These are phyloP conservation scores for Acropternis orthonyx DNA, from an alignment of 2,797 vertebrate species.

Conservation along the genomic window DNA sequence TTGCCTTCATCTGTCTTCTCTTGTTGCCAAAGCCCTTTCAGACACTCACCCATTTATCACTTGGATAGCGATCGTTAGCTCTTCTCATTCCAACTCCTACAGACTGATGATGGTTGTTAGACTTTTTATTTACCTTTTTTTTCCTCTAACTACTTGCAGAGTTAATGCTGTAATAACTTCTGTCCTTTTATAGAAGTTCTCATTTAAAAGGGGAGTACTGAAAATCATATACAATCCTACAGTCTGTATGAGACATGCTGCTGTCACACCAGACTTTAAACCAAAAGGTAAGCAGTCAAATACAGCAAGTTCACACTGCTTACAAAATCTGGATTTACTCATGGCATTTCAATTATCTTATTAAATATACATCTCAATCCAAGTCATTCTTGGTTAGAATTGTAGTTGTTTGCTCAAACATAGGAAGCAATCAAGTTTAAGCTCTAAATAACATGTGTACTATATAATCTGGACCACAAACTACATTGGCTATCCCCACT, in stretches of 20 bases:
- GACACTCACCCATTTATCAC: conserved; percentile 38
- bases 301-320: neutral
- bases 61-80: conserved; percentile 25
- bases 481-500: neutral
- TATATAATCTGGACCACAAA: neutral
- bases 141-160: fast-evolving
- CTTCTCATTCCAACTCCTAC: conserved; percentile 13
- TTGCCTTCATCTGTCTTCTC: conserved; percentile 39
- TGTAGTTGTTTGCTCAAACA: neutral
- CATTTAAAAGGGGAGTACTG: neutral
- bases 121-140: neutral
- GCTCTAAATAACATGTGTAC: neutral
- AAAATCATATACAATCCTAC: neutral
- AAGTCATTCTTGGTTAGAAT: neutral
- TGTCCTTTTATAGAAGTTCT: neutral
- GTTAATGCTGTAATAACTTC: neutral
- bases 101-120: conserved; percentile 22
- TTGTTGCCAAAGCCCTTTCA: conserved; percentile 18
- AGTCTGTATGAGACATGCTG: neutral
- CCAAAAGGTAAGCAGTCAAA: neutral
- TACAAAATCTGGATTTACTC: neutral
- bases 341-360: neutral
- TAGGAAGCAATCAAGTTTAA: neutral
- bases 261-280: neutral
- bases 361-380: neutral